Conservation (phyloP, 2,888 invertebrate genomes). For the Celastrina argiolus region DNA sequence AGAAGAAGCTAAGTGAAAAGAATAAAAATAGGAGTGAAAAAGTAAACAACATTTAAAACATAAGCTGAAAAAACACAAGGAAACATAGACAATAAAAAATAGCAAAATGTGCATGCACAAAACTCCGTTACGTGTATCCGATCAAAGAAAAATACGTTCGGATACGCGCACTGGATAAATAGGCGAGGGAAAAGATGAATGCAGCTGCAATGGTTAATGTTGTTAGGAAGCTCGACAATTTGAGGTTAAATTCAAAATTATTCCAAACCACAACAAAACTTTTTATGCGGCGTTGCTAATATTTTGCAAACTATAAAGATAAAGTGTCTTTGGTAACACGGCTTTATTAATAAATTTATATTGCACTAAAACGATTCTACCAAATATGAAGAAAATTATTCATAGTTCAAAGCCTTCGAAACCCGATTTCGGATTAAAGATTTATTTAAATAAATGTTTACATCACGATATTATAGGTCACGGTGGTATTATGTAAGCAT, state of each 20-base stretch:
- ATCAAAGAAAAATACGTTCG: constrained; percentile 19
- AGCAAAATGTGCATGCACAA: constrained; percentile 39
- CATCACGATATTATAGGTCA: constrained; percentile 17
- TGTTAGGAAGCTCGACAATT: constrained; percentile 49
- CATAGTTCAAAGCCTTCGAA: background rate
- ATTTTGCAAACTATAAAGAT: constrained; percentile 22
- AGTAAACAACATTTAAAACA: constrained; percentile 32
- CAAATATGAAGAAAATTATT: constrained; percentile 10
- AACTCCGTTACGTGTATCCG: constrained; percentile 25
- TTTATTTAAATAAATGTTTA: constrained; percentile 8
- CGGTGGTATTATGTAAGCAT: constrained; percentile 16
- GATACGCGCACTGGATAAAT: constrained; percentile 26
- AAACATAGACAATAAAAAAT: constrained; percentile 34
- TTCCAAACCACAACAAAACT: constrained; percentile 77
- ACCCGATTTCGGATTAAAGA: background rate
- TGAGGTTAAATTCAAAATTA: constrained; percentile 47
- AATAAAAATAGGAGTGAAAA: constrained; percentile 34
- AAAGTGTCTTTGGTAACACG: constrained; percentile 2
- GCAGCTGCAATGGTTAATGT: constrained; percentile 70
- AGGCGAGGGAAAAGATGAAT: constrained; percentile 44
- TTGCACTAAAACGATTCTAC: constrained; percentile 7
- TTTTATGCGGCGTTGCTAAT: constrained; percentile 48
- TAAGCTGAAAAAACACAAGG: constrained; percentile 28
- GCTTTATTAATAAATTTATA: background rate
- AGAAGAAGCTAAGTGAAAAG: constrained; percentile 50